Percentiles rank a stretch among this genome's conserved stretches.
phyloP scores from a whole-genome alignment of 2,797 vertebrate genomes.

The Mormyrus proboscirostris region DNA sequence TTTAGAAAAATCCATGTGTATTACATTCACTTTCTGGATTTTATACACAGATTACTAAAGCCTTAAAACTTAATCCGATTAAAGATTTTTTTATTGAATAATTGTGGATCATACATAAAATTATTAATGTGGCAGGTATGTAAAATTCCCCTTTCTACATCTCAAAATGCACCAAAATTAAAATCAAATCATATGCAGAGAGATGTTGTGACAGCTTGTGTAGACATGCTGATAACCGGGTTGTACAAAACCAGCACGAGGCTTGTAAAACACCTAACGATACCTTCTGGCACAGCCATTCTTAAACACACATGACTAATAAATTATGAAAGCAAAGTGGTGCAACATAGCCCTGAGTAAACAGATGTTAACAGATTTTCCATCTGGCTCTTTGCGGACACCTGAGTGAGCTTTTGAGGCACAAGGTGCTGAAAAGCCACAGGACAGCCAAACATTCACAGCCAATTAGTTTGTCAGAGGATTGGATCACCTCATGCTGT shows the following conservation, averaged over 20 bases:
- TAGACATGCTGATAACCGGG: constrained; percentile 23
- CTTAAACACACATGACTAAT: not conserved
- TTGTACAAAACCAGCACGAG: constrained; percentile 17
- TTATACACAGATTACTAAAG: not conserved
- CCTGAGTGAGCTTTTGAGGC: constrained; percentile 46
- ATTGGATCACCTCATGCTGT: constrained; percentile 29
- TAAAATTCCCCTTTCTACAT: not conserved
- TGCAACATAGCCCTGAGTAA: constrained; percentile 29
- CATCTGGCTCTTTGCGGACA: constrained; percentile 47
- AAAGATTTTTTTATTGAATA: not conserved
- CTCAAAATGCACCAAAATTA: not conserved
- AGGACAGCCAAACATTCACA: constrained; percentile 27
- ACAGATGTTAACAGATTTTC: constrained; percentile 40
- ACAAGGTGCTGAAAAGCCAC: constrained; percentile 43
- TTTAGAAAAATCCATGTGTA: not conserved
- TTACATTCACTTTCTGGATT: not conserved
- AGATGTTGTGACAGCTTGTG: constrained; percentile 3
- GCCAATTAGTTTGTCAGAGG: constrained; percentile 36
- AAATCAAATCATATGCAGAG: not conserved
- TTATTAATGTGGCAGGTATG: not conserved
- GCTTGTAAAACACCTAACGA: not conserved
- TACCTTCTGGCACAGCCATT: not conserved
- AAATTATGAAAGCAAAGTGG: not conserved
- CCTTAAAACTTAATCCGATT: not conserved
- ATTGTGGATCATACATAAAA: not conserved